Conservation (phyloP, 2,888 invertebrate species). For the Drosophila silvestris region DNA sequence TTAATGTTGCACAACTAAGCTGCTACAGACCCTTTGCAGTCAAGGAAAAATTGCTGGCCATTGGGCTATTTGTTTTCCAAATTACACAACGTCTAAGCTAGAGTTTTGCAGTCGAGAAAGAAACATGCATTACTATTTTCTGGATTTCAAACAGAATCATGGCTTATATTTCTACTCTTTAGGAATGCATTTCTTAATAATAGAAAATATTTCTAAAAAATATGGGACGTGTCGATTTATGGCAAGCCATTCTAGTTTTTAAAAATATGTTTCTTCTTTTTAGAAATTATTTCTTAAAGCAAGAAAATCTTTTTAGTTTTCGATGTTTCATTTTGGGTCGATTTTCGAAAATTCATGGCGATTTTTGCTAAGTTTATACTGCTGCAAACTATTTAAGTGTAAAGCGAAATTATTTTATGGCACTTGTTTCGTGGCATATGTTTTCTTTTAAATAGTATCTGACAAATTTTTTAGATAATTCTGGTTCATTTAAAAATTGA, state of each 20-base stretch:
- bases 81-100: not conserved
- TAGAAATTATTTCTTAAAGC: not conserved
- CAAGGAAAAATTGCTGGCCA: not conserved
- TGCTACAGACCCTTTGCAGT: slow-evolving; percentile 12
- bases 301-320: not conserved
- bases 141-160: not conserved
- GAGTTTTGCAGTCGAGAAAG: not conserved
- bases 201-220: not conserved
- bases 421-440: not conserved
- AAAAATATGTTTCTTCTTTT: not conserved
- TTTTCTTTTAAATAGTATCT: not conserved
- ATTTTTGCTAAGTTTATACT: not conserved
- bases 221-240: not conserved
- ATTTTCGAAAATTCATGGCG: not conserved
- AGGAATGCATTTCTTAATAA: not conserved
- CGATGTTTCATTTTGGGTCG: not conserved
- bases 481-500: not conserved
- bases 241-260: not conserved
- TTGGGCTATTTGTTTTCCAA: not conserved
- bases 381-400: not conserved
- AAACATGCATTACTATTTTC: not conserved
- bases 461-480: not conserved
- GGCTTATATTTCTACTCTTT: not conserved
- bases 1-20: not conserved
- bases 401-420: not conserved